phyloP scores from a whole-genome alignment of 2,797 vertebrate genomes.

The Clarias platycephalus region DNA sequence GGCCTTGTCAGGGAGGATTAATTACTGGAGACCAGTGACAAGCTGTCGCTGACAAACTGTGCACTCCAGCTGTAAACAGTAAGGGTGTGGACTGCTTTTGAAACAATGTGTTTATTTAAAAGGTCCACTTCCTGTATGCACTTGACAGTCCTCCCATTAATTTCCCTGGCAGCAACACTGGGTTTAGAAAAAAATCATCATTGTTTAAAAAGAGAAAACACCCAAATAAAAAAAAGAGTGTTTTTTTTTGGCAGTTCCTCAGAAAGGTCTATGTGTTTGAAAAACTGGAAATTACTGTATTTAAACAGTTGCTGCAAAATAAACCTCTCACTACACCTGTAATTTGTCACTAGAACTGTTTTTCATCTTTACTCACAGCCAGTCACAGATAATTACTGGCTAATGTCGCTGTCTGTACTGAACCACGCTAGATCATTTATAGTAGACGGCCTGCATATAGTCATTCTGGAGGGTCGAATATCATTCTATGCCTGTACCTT shows the following conservation, averaged over 20 bases:
- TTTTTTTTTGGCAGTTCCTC: constrained; percentile 69
- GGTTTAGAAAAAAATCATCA: constrained; percentile 71
- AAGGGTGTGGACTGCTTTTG: constrained; percentile 81
- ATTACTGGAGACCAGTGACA: constrained; percentile 63
- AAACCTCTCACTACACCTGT: background rate
- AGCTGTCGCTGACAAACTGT: constrained; percentile 64
- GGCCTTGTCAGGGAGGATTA: constrained; percentile 66
- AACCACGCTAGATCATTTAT: background rate
- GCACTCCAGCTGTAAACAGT: constrained; percentile 80
- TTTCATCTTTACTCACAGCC: background rate
- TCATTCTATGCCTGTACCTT: constrained; percentile 57
- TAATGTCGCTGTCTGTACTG: background rate
- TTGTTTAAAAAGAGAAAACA: constrained; percentile 68
- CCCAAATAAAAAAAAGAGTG: constrained; percentile 62
- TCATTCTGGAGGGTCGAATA: background rate
- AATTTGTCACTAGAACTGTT: background rate
- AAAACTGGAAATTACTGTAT: constrained; percentile 46
- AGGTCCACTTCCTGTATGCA: constrained; percentile 78
- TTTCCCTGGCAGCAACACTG: constrained; percentile 74
- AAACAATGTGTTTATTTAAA: constrained; percentile 88
- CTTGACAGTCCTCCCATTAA: constrained; percentile 79
- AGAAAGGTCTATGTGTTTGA: constrained; percentile 66
- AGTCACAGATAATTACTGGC: background rate
- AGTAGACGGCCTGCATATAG: background rate
- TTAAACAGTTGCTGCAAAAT: background rate